These are phyloP conservation scores for Lindbergichthys nudifrons DNA, from an alignment of 2,797 vertebrate genomes.

Conservation along the genomic window DNA sequence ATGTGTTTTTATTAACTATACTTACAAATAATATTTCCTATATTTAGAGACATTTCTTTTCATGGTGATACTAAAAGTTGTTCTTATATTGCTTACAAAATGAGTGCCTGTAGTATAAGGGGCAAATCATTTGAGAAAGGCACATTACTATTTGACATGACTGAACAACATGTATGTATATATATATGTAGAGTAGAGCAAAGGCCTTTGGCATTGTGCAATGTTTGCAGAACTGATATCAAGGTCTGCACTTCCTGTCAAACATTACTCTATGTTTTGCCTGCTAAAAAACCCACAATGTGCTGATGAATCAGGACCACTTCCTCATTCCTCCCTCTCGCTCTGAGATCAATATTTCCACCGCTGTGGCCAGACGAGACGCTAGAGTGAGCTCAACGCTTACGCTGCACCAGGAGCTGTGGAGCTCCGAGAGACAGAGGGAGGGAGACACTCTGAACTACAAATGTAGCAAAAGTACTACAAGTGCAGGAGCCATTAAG, in stretches of 20 bases:
- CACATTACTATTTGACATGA: not conserved
- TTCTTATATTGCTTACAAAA: constrained; percentile 2
- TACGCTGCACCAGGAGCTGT: constrained; percentile 35
- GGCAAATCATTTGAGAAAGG: not conserved
- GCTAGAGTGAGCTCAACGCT: constrained; percentile 48
- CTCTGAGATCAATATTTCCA: constrained; percentile 74
- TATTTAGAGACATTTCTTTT: not conserved
- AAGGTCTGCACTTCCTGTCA: constrained; percentile 68
- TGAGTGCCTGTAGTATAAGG: not conserved
- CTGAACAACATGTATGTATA: too few relatives aligned
- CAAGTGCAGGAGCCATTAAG: too few relatives aligned
- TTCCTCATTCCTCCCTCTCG: constrained; percentile 71
- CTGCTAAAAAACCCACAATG: constrained; percentile 35
- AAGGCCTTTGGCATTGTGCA: constrained; percentile 37
- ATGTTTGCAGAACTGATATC: constrained; percentile 56
- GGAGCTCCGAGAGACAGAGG: constrained; percentile 26
- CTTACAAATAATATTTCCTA: too few relatives aligned
- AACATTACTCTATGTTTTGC: constrained; percentile 28
- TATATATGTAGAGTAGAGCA: constrained; percentile 65
- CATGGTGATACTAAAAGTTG: not conserved
- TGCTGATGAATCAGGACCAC: constrained; percentile 56
- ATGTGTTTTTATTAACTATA: not conserved
- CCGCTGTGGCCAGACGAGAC: constrained; percentile 52
- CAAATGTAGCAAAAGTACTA: too few relatives aligned
- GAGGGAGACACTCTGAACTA: not conserved